phyloP scores from a whole-genome alignment of 2,797 vertebrate genomes.

The Hyperoplus lanceolatus region DNA sequence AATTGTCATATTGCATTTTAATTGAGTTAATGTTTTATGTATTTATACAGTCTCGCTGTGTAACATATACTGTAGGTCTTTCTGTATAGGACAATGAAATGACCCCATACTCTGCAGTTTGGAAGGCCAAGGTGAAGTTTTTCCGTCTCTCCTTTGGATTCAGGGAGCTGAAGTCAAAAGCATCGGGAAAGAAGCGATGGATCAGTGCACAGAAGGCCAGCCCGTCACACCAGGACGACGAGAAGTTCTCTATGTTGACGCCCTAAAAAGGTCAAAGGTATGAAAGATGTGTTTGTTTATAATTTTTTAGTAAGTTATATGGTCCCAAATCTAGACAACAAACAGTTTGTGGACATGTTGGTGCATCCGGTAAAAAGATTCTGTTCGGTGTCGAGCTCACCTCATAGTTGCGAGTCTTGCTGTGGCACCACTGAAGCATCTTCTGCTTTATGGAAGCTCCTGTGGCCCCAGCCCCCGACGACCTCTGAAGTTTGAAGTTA shows the following conservation, averaged over 20 bases:
- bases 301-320: background rate
- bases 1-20: background rate
- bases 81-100: background rate
- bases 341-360: background rate
- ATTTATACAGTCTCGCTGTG: background rate
- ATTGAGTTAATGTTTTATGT: background rate
- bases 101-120: conserved; percentile 91
- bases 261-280: conserved; percentile 81
- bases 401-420: conserved; percentile 94
- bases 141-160: conserved; percentile 90
- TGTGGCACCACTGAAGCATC: conserved; percentile 96
- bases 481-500: conserved; percentile 90
- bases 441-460: conserved; percentile 97
- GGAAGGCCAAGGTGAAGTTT: conserved; percentile 96
- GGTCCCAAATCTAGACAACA: background rate
- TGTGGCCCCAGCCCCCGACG: conserved; percentile 85
- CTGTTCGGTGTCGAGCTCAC: conserved; percentile 73
- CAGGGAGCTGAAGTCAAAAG: conserved; percentile 93
- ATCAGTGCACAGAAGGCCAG: conserved; percentile 98
- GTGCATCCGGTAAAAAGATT: background rate
- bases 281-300: background rate
- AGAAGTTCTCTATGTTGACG: conserved; percentile 97
- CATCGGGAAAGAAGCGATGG: conserved; percentile 96
- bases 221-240: conserved; percentile 96
- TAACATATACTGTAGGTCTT: background rate